A percentile compares a stretch with the other conserved stretches of the same genome.
phyloP scores from a whole-genome alignment of 1,140 invertebrate genomes.

The Phortica variegata region DNA sequence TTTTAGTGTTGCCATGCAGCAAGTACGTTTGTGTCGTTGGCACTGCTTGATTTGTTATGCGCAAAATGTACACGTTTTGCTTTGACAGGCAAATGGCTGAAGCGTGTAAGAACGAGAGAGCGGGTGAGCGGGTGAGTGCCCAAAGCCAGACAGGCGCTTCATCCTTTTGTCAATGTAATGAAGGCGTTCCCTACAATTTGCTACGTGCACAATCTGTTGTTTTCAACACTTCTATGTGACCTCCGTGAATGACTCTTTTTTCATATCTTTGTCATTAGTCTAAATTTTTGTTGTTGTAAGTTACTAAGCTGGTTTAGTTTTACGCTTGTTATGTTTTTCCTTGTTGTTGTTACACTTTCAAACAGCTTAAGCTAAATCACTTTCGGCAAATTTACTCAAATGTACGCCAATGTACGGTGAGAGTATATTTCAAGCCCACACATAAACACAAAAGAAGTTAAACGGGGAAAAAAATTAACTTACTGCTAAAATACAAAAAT shows the following conservation, averaged over 20 bases:
- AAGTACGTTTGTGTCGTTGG: too few relatives aligned
- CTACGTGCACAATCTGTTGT: too few relatives aligned
- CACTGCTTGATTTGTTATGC: slow-evolving; percentile 52
- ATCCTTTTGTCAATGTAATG: too few relatives aligned
- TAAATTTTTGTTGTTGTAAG: too few relatives aligned
- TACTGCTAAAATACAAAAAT: slow-evolving; percentile 18
- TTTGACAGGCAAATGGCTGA: slow-evolving; percentile 15
- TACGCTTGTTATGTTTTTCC: neutral
- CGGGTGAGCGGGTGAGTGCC: neutral
- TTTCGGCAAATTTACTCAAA: too few relatives aligned
- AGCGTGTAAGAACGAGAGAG: neutral
- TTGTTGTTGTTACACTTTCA: neutral
- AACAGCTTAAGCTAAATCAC: neutral
- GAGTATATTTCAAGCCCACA: neutral
- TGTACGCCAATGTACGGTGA: too few relatives aligned
- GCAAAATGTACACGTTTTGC: slow-evolving; percentile 48
- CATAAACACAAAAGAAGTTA: neutral
- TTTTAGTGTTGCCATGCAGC: too few relatives aligned
- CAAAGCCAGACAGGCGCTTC: neutral
- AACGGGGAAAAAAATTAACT: slow-evolving; percentile 10
- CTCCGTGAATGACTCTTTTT: too few relatives aligned
- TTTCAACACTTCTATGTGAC: too few relatives aligned
- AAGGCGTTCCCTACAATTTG: too few relatives aligned
- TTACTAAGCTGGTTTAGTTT: too few relatives aligned
- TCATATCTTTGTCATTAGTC: too few relatives aligned